Evolutionary conservation across 2,797 vertebrate genomes (phyloP).

Genomic region (Coregonus ussuriensis): DNA sequence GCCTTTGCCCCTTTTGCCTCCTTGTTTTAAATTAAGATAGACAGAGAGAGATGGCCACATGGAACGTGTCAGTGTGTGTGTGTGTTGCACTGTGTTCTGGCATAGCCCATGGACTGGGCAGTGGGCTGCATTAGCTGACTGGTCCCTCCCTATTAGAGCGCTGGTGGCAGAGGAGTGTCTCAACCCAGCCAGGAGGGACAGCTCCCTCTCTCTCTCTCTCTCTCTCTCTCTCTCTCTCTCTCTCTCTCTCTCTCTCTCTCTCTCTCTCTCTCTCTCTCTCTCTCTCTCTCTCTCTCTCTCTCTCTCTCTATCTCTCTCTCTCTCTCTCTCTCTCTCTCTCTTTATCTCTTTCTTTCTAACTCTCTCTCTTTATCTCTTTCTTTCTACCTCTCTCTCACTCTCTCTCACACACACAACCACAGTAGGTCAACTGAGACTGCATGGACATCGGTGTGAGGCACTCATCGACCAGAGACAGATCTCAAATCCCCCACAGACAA

Average conservation of each 20-base stretch:
- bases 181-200: constrained; percentile 53
- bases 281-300: neutral
- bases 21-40: neutral
- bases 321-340: neutral
- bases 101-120: constrained; percentile 74
- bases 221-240: neutral
- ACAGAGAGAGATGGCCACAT: neutral
- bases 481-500: neutral
- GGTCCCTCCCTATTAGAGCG: constrained; percentile 77
- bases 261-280: neutral
- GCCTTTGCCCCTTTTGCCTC: constrained; percentile 30
- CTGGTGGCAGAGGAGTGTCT: constrained; percentile 79
- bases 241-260: neutral
- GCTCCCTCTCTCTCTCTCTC: constrained; percentile 19
- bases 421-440: neutral
- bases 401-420: constrained; percentile 13
- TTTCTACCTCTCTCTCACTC: neutral
- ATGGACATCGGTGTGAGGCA: constrained; percentile 3
- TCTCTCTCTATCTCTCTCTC: neutral
- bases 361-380: neutral
- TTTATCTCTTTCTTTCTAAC: neutral
- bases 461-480: neutral
- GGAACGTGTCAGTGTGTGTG: constrained; percentile 12
- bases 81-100: constrained; percentile 57
- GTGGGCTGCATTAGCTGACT: constrained; percentile 75